Percentiles rank a stretch among this genome's conserved stretches.
phyloP scores from a whole-genome alignment of 2,888 invertebrate species.

The Folsomia manolachei region DNA sequence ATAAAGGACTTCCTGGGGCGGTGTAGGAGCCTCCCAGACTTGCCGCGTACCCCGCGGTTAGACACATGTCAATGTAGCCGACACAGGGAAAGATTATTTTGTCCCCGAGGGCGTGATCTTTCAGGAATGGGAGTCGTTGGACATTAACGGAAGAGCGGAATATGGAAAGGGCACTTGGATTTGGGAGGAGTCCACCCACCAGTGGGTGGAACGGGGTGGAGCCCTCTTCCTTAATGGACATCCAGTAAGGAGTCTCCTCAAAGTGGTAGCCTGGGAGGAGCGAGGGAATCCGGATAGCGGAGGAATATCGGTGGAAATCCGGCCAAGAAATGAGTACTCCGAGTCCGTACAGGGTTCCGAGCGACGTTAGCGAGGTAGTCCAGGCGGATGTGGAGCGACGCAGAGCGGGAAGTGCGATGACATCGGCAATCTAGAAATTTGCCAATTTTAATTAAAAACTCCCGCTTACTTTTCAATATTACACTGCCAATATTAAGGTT shows the following conservation, averaged over 20 bases:
- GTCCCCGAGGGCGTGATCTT: conserved; percentile 29
- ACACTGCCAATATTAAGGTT: no score
- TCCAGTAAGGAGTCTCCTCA: conserved; percentile 28
- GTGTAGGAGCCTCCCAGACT: conserved; percentile 2
- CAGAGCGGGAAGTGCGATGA: conserved; percentile 25
- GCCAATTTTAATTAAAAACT: no score
- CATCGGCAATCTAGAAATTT: no score
- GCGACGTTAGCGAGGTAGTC: conserved; percentile 21
- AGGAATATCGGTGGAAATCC: conserved; percentile 20
- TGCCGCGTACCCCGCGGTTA: conserved; percentile 19
- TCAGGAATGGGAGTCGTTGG: conserved; percentile 6
- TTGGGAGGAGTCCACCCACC: conserved; percentile 17
- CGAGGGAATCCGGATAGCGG: not conserved
- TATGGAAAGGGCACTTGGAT: not conserved
- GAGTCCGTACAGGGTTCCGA: conserved; percentile 22
- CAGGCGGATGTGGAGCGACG: conserved; percentile 21
- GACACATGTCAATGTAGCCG: conserved; percentile 27
- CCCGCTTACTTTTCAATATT: no score
- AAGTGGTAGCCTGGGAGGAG: conserved; percentile 30
- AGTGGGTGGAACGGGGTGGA: conserved; percentile 25
- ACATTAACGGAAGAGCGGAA: conserved; percentile 24
- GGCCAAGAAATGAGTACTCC: conserved; percentile 29
- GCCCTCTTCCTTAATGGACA: not conserved
- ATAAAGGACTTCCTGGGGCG: conserved; percentile 12
- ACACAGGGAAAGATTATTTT: conserved; percentile 26